A percentile compares a stretch with the other conserved stretches of the same genome.
phyloP scores from a whole-genome alignment of 2,888 invertebrate genomes.

The Pocota personata region DNA sequence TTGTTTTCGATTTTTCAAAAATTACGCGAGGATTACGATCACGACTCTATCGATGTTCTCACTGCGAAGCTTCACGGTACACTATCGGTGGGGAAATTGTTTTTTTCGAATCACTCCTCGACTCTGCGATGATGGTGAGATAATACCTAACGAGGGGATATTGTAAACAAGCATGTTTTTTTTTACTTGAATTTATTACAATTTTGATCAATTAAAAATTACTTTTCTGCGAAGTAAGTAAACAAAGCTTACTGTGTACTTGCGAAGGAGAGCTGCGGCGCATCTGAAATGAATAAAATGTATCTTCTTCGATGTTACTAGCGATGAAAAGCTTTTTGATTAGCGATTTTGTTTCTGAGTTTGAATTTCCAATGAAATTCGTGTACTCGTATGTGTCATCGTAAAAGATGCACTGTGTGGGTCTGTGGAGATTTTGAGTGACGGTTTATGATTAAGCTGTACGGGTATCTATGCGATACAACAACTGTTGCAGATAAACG shows the following conservation, averaged over 20 bases:
- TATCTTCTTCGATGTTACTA: neutral
- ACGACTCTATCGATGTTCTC: slow-evolving; percentile 17
- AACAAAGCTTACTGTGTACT: neutral
- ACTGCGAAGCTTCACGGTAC: slow-evolving; percentile 26
- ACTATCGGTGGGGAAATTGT: slow-evolving; percentile 39
- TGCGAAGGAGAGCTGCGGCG: neutral
- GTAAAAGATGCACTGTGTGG: neutral
- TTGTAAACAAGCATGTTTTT: slow-evolving; percentile 5
- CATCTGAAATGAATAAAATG: neutral
- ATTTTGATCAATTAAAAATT: slow-evolving; percentile 43
- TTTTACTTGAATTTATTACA: slow-evolving; percentile 10
- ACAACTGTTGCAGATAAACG: neutral
- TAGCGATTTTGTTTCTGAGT: neutral
- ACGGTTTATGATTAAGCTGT: neutral
- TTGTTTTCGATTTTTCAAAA: slow-evolving; percentile 13
- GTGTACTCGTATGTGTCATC: neutral
- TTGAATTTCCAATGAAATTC: neutral
- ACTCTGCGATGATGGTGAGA: neutral
- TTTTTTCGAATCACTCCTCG: slow-evolving; percentile 5
- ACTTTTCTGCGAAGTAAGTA: neutral
- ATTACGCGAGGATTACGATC: neutral
- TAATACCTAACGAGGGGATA: neutral
- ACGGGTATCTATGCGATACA: neutral
- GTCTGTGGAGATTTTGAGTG: neutral
- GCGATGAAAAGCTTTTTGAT: neutral